Conservation (phyloP, 2,888 invertebrate species). For the Mechanitis mazaeus region DNA sequence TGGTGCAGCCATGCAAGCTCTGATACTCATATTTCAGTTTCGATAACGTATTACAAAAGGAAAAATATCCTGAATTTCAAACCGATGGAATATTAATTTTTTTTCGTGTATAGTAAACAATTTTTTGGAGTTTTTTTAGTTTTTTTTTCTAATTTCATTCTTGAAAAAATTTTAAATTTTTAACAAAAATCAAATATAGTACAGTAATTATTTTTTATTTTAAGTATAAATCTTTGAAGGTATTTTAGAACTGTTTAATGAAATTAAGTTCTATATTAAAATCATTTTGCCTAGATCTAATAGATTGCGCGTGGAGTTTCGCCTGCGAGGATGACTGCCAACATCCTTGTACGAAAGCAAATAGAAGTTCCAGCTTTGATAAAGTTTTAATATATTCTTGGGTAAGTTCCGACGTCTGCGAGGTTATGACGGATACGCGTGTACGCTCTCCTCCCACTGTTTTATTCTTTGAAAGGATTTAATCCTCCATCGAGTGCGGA, state of each 20-base stretch:
- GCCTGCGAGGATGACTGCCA: slow-evolving; percentile 36
- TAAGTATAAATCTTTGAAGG: too few relatives aligned
- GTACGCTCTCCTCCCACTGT: slow-evolving; percentile 31
- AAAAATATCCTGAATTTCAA: slow-evolving; percentile 11
- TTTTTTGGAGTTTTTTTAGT: background rate
- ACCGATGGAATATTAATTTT: background rate
- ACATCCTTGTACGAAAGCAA: slow-evolving; percentile 51
- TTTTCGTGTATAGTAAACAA: background rate
- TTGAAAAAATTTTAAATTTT: too few relatives aligned
- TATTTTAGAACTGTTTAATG: background rate
- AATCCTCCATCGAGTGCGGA: slow-evolving; percentile 30
- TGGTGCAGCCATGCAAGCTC: slow-evolving; percentile 8
- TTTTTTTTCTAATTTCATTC: background rate
- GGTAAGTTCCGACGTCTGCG: slow-evolving; percentile 60
- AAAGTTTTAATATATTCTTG: slow-evolving; percentile 77
- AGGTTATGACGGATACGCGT: slow-evolving; percentile 62
- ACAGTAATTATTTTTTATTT: too few relatives aligned
- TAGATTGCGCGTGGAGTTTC: slow-evolving; percentile 31
- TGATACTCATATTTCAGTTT: slow-evolving; percentile 11
- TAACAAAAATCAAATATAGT: too few relatives aligned
- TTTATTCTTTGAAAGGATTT: slow-evolving; percentile 38
- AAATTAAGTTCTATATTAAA: background rate
- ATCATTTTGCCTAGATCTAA: slow-evolving; percentile 2
- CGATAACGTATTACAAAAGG: slow-evolving; percentile 8
- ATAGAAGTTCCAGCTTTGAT: slow-evolving; percentile 71